Evolutionary conservation across 1,140 invertebrate species (phyloP).

Genomic region (Drosophila bipectinata): DNA sequence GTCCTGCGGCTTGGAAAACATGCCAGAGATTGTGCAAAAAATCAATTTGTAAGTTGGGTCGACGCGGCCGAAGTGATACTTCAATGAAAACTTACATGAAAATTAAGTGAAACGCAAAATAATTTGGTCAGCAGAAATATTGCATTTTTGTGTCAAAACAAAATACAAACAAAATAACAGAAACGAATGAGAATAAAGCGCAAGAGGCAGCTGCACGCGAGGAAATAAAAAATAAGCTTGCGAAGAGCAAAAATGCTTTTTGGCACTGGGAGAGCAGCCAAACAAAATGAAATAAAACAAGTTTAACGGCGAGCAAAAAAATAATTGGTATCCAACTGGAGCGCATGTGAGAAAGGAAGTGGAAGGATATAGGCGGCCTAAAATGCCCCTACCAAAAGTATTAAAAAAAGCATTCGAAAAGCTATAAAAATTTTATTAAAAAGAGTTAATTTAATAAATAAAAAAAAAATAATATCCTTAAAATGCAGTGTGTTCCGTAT

Average conservation of each 20-base stretch:
- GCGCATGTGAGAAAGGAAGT: slow-evolving; percentile 14
- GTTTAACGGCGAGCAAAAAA: slow-evolving; percentile 1
- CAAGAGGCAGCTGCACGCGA: slow-evolving; percentile 2
- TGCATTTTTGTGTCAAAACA: slow-evolving; percentile 43
- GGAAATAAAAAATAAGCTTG: background rate
- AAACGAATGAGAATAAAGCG: slow-evolving; percentile 11
- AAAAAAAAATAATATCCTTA: background rate
- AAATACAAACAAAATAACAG: slow-evolving; percentile 15
- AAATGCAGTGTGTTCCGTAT: slow-evolving; percentile 19
- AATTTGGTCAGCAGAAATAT: slow-evolving; percentile 34
- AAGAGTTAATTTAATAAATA: background rate
- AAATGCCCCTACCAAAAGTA: slow-evolving; percentile 1
- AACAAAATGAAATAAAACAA: slow-evolving; percentile 11
- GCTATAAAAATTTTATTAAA: background rate
- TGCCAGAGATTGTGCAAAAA: slow-evolving; percentile 64
- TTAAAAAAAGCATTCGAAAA: background rate
- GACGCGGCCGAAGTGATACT: slow-evolving; percentile 3
- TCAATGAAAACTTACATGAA: slow-evolving; percentile 3
- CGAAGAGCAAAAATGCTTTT: slow-evolving; percentile 10
- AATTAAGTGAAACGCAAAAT: slow-evolving; percentile 15
- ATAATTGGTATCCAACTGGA: slow-evolving; percentile 23
- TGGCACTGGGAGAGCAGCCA: background rate
- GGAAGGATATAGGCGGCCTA: background rate
- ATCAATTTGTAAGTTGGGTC: slow-evolving; percentile 70
- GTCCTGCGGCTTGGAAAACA: slow-evolving; percentile 48